These are phyloP conservation scores for Percopsis omiscomaycus DNA, from an alignment of 2,797 vertebrate species.

Conservation along the genomic window DNA sequence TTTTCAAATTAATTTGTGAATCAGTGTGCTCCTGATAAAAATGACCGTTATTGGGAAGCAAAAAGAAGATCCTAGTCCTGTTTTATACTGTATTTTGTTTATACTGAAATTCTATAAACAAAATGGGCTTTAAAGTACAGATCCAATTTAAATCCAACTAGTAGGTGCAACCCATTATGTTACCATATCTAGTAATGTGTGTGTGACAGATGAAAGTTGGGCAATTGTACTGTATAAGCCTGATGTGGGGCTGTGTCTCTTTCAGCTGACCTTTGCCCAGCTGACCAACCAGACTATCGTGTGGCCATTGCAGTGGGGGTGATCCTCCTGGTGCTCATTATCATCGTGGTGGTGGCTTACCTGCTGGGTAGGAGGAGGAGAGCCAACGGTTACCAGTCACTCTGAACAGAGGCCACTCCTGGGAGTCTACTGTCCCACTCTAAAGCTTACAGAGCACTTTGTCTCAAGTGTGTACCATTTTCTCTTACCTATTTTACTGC, in stretches of 20 bases:
- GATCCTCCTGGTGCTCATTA: conserved; percentile 78
- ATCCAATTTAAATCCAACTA: too few species aligned
- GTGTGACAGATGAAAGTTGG: background rate
- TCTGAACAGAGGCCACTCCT: conserved; percentile 65
- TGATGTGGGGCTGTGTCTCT: background rate
- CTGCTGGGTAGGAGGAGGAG: conserved; percentile 71
- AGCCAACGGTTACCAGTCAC: conserved; percentile 79
- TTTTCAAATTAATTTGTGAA: too few species aligned
- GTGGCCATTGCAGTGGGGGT: conserved; percentile 83
- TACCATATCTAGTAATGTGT: conserved; percentile 7
- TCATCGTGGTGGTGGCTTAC: conserved; percentile 81
- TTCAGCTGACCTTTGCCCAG: conserved; percentile 74
- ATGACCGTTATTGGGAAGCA: too few species aligned
- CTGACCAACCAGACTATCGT: conserved; percentile 57
- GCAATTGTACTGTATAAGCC: too few species aligned
- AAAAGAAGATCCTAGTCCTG: too few species aligned
- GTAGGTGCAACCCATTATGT: too few species aligned
- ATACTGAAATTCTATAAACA: too few species aligned
- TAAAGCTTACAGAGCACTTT: conserved; percentile 9
- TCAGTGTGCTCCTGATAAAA: too few species aligned
- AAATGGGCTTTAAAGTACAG: too few species aligned
- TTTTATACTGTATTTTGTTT: too few species aligned
- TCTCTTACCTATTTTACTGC: conserved; percentile 4
- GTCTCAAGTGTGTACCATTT: conserved; percentile 4
- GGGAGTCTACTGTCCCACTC: too few species aligned